Conservation (phyloP, 2,113 vertebrate genomes). For the Nothobranchius furzeri region DNA sequence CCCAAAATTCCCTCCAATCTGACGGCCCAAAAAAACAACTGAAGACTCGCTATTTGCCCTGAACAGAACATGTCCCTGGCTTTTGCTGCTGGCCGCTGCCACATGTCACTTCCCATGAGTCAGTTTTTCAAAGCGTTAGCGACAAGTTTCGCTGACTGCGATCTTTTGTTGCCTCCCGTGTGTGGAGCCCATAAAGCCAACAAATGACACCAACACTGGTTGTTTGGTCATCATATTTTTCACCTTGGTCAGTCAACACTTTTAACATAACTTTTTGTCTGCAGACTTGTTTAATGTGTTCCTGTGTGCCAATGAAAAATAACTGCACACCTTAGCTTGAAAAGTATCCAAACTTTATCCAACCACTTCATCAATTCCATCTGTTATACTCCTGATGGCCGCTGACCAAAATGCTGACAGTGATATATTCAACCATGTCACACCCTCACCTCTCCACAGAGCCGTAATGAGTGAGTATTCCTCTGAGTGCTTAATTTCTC, state of each 20-base stretch:
- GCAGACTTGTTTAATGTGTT: slow-evolving; percentile 16
- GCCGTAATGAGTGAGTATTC: slow-evolving; percentile 64
- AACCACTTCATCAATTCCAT: slow-evolving; percentile 64
- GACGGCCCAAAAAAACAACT: no score
- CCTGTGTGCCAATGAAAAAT: slow-evolving; percentile 30
- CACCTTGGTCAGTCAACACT: background rate
- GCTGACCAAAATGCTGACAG: slow-evolving; percentile 66
- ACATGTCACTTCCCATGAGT: no score
- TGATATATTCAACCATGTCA: slow-evolving; percentile 69
- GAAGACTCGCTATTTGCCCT: no score
- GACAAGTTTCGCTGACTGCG: no score
- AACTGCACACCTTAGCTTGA: slow-evolving; percentile 40
- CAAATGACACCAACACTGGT: no score
- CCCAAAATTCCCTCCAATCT: no score
- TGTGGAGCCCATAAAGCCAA: no score
- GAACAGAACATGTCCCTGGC: no score
- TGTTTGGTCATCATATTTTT: no score
- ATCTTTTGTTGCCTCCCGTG: no score
- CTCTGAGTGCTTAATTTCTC: slow-evolving; percentile 51
- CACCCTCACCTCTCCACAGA: slow-evolving; percentile 52
- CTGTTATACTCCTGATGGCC: slow-evolving; percentile 64
- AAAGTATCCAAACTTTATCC: slow-evolving; percentile 46
- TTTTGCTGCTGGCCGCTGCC: no score
- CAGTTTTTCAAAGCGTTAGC: no score
- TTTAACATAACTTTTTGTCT: slow-evolving; percentile 25